These are phyloP conservation scores for Tragopan temminckii DNA, from an alignment of 2,797 vertebrate species.

Conservation along the genomic window DNA sequence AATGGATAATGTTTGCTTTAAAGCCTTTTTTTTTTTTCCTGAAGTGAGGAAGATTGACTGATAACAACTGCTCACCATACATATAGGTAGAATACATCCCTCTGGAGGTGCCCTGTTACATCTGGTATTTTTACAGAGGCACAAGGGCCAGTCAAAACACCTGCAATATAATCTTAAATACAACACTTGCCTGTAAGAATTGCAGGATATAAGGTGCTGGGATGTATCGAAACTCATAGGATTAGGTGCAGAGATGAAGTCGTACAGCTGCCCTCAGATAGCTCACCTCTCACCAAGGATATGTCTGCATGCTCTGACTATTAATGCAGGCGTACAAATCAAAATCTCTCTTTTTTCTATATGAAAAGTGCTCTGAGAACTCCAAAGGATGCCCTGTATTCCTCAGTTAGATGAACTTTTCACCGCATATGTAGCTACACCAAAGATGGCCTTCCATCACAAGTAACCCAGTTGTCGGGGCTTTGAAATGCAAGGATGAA, in stretches of 20 bases:
- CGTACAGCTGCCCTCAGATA: neutral
- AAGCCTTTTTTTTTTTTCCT: no score
- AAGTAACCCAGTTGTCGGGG: neutral
- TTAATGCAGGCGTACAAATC: accelerated
- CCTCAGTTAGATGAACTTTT: neutral
- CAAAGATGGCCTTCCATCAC: neutral
- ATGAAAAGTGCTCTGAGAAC: neutral
- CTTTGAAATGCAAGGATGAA: neutral
- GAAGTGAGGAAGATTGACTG: no score
- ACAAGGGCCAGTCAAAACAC: neutral
- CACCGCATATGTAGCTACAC: neutral
- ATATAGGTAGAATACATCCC: neutral
- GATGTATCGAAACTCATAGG: neutral
- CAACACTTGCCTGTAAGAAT: neutral
- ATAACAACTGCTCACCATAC: no score
- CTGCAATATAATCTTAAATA: no score
- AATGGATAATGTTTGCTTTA: neutral
- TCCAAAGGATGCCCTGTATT: neutral
- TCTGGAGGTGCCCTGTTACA: neutral
- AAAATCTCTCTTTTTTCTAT: neutral
- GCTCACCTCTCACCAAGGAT: neutral
- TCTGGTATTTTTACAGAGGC: neutral
- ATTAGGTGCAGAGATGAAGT: neutral
- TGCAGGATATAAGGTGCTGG: neutral
- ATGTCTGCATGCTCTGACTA: neutral